Evolutionary conservation across 2,888 invertebrate species (phyloP), one percentile per base, ranked within the genome.

Genomic region (Eretmocerus hayati): DNA sequence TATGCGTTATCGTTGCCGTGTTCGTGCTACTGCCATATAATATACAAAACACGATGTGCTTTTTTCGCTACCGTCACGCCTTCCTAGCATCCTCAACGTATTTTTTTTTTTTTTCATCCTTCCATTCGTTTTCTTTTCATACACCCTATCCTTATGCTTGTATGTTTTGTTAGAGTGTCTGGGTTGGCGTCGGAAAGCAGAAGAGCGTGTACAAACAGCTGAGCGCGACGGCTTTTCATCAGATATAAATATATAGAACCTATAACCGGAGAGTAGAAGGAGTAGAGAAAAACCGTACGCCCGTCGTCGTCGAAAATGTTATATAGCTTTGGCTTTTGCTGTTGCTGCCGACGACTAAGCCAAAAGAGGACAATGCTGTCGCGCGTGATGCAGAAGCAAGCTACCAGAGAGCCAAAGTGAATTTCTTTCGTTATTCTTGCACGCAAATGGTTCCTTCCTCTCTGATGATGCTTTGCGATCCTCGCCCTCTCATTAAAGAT

Each of bases 221-320:
- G 31, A 45, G 21, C 21, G 11, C 38, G 13, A 8, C n/a, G 19
- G 46, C 39, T 39, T 37, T 37, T 46, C 37, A 39, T 26, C 30
- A 19, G 32, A n/a, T n/a, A n/a, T n/a, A n/a, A n/a, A n/a, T n/a
- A n/a, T n/a, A n/a, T n/a, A n/a, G n/a, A n/a, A n/a, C n/a, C n/a
- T n/a, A n/a, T n/a, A n/a, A n/a, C n/a, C n/a, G n/a, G n/a, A n/a
- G n/a, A n/a, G 22, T 26, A 19, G 36, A 39, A 46, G 33, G 31
- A 45, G 15, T 33, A 5, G 15, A n/a, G 33, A 13, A 33, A 5
- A 36, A 18, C 5, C 11, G 19, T 8, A 36, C 16, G 18, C 18
- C 8, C 19, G 19, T 18, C 18, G 5, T 6, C 18, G 30, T n/a
- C n/a, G n/a, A n/a, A n/a, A n/a, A n/a, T n/a, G n/a, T n/a, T n/a